Percentiles rank a stretch among this genome's conserved stretches.
These are phyloP conservation scores for Idaea biselata DNA, from an alignment of 2,888 invertebrate genomes.

Conservation along the genomic window DNA sequence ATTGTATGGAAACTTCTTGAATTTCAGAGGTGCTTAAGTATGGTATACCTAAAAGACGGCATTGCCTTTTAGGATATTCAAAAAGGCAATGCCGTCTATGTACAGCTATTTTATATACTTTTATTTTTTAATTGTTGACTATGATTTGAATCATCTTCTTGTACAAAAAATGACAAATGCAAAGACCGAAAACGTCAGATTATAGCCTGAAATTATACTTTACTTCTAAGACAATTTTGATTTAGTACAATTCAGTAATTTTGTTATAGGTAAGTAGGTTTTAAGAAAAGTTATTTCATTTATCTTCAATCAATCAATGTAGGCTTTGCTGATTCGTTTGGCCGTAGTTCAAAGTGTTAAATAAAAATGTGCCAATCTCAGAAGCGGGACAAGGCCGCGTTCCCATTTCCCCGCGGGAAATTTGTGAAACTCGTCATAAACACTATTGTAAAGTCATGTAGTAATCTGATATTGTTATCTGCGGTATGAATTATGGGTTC, in stretches of 20 bases:
- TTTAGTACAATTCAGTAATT: not conserved
- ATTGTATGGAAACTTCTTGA: too few species aligned
- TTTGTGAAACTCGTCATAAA: conserved; percentile 54
- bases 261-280: not conserved
- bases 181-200: too few species aligned
- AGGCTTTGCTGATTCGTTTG: conserved; percentile 39
- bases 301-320: conserved; percentile 47
- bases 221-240: too few species aligned
- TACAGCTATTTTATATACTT: too few species aligned
- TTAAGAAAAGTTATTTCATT: conserved; percentile 3
- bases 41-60: too few species aligned
- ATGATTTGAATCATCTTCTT: too few species aligned
- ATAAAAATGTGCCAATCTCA: conserved; percentile 76
- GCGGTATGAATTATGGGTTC: conserved; percentile 2
- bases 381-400: conserved; percentile 72
- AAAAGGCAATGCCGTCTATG: too few species aligned
- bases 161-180: too few species aligned
- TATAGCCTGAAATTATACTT: too few species aligned
- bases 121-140: too few species aligned
- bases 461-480: conserved; percentile 33
- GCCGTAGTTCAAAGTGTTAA: conserved; percentile 58
- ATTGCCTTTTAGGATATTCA: too few species aligned
- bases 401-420: conserved; percentile 63
- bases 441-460: conserved; percentile 43
- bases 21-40: too few species aligned